Base-by-base conservation (phyloP, 2,113 vertebrate genomes). In the Benthochromis sp. region DNA sequence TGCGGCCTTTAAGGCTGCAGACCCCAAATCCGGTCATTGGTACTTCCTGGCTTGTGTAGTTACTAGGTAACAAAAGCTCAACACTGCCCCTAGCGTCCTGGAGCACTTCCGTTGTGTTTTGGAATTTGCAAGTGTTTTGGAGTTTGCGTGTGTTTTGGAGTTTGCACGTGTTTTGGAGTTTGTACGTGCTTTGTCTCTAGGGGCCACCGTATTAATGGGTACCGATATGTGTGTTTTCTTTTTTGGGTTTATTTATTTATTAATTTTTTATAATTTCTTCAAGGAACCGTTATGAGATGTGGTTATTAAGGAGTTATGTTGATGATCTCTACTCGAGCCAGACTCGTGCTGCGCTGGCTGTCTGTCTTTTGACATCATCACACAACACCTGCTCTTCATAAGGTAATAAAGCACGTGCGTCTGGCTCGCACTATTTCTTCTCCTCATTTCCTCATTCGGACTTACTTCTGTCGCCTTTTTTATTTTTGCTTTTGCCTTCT, bases 331-430 rank as follows among this genome's bases (percentile, higher is more conserved):
- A 1, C 52, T 71, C 50, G 5, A 40, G 53, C 43, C 59, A 40
- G 43, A 36, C 55, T 66, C 45, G 52, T n/a, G 31, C 53, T 24
- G 10, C 21, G 5, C 57, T 47, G 17, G 2, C 71, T 36, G n/a
- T 34, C 17, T 1, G 38, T 73, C 79, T 85, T 88, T 55, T 8
- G 21, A 59, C 53, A 90, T 87, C 84, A 73, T 94, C 89, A 59
- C 84, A 55, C 81, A 50, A 84, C 89, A 47, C 92, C 89, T 93
- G 63, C 27, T 83, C 87, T 89, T 86, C 40, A 83, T 38, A 83
- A 86, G 66, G 86, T 88, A 89, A 89, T 88, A 93, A 88, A 86
- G 63, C 88, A 90, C 85, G 45, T 88, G 92, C 61, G 6, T 81
- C 84, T 82, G 85, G 36, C 86, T 76, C 63, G 6, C 24, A 81